Evolutionary conservation across 2,113 vertebrate species (phyloP).

Genomic region (Eidolon helvum): DNA sequence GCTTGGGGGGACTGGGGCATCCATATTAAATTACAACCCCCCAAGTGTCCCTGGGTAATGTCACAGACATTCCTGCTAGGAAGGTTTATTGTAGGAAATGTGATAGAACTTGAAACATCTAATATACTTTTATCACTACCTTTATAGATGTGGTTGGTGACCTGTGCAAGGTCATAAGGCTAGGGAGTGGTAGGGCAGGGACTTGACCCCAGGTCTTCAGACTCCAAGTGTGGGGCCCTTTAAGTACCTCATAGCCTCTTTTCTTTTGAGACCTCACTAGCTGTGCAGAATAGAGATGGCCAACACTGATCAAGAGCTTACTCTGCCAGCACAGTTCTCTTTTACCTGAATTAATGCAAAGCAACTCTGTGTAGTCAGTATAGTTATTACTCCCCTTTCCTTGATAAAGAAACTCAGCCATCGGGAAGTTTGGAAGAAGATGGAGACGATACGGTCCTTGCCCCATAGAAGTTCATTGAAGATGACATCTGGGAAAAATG

Average conservation of each 20-base stretch:
- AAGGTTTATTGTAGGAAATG: neutral
- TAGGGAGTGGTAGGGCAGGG: neutral
- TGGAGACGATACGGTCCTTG: too few species aligned
- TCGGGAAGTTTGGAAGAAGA: too few species aligned
- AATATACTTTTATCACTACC: neutral
- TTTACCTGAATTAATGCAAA: too few species aligned
- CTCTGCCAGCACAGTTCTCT: neutral
- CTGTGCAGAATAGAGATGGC: neutral
- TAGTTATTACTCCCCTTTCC: too few species aligned
- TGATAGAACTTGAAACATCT: neutral
- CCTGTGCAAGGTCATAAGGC: accelerated
- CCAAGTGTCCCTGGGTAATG: neutral
- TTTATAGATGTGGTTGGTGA: neutral
- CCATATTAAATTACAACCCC: neutral
- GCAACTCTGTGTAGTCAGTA: too few species aligned
- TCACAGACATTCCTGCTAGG: neutral
- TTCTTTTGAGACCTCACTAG: neutral
- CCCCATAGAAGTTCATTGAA: too few species aligned
- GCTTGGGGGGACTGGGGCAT: too few species aligned
- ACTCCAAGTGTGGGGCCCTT: accelerated
- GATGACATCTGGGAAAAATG: too few species aligned
- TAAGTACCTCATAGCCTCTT: too few species aligned
- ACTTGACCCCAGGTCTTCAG: neutral
- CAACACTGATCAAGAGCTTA: neutral
- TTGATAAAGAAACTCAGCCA: too few species aligned